A percentile compares a stretch with the other conserved stretches of the same genome.
Conservation (phyloP, 2,888 invertebrate genomes). For the Sceliomorpha sp. region DNA sequence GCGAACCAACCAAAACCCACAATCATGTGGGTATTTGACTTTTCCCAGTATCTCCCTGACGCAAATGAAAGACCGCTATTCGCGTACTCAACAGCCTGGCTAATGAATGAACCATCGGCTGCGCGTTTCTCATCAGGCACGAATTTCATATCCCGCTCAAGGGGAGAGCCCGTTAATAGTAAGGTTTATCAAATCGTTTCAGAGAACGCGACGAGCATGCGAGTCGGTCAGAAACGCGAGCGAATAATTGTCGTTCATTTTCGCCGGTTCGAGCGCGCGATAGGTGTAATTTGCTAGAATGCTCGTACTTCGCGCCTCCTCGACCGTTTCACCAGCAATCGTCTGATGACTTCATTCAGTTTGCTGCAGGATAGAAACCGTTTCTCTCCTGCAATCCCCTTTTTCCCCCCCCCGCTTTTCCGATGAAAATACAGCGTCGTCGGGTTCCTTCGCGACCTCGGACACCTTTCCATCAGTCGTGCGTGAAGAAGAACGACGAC, state of each 20-base stretch:
- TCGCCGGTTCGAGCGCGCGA: neutral
- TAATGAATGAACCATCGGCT: conserved; percentile 3
- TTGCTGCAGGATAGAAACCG: too few species aligned
- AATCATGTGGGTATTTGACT: too few species aligned
- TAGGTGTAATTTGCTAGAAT: conserved; percentile 3
- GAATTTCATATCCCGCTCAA: too few species aligned
- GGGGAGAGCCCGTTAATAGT: conserved; percentile 37
- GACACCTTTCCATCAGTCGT: conserved; percentile 11
- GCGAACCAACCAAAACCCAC: too few species aligned
- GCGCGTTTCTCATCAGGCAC: neutral
- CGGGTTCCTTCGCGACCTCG: neutral
- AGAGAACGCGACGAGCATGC: conserved; percentile 18
- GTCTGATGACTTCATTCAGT: conserved; percentile 6
- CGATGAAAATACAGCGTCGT: neutral
- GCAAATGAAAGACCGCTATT: too few species aligned
- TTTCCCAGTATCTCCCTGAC: too few species aligned
- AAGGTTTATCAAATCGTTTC: conserved; percentile 39
- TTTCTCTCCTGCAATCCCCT: too few species aligned
- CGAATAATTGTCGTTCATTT: neutral
- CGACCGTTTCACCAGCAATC: neutral
- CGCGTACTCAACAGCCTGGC: conserved; percentile 2
- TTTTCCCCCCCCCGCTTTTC: too few species aligned
- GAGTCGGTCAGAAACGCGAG: too few species aligned
- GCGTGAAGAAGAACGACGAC: conserved; percentile 5
- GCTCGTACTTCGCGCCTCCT: neutral